Base-by-base conservation (phyloP, 1,140 invertebrate species). In the Drosophila bocqueti region DNA sequence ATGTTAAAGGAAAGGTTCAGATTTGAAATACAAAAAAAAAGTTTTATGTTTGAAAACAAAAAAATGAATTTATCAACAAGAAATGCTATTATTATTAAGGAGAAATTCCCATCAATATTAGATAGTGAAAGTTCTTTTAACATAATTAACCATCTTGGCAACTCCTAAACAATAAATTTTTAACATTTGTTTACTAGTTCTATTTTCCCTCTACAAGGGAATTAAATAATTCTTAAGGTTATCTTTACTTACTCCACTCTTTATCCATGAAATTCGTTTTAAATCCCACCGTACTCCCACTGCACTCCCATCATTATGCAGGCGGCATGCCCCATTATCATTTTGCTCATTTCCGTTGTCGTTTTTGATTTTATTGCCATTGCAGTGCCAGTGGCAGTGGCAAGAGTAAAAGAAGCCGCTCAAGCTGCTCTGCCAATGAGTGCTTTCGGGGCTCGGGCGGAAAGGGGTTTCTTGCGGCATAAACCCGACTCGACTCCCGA, bases 281-380 rank as follows among this genome's bases (percentile, higher is more conserved):
- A 13, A 21, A 4, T 6, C 4, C 64, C 64, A 67, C 59, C 24
- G 57, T 66, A 26, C 66, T 36, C 29, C 29, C 66, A 36, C 61
- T 66, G 47, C 62, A 67, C 13, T n/a, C 13, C 38, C 31, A 89
- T 78, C 77, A 84, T 83, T 87, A 84, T 84, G 84, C 84, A 78
- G 77, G 69, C 74, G 63, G 81, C 73, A 76, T 89, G 77, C 62
- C 69, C 66, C 77, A 84, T 87, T 87, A 87, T 87, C 84, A 71
- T 89, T 89, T 81, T 81, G 69, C 68, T 76, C 63, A 89, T 87
- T 87, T 87, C 84, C 84, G 80, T 77, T 89, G 82, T 77, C 64
- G 58, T 60, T 60, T 77, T 80, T 61, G 60, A 52, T 76, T 76
- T 76, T 54, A 55, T 66, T 54, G 60, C 18, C 18, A 13, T 15